phyloP scores from a whole-genome alignment of 2,797 vertebrate genomes.

The Etheostoma nigrum region DNA sequence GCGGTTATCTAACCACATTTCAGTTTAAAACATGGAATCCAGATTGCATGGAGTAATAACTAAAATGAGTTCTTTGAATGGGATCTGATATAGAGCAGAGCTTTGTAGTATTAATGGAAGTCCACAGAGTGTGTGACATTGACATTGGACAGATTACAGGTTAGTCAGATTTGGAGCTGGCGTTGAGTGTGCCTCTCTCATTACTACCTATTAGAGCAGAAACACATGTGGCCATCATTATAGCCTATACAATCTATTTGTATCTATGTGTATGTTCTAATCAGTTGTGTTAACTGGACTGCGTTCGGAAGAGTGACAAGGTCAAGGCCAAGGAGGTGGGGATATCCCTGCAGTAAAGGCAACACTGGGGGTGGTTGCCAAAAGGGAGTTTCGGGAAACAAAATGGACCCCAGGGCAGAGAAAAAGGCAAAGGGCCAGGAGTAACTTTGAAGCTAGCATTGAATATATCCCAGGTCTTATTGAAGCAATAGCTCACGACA shows the following conservation, averaged over 20 bases:
- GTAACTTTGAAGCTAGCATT: background rate
- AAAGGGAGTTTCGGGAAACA: background rate
- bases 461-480: background rate
- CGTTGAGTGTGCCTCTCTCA: slow-evolving; percentile 25
- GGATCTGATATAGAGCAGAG: slow-evolving; percentile 41
- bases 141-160: slow-evolving; percentile 53
- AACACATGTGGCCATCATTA: slow-evolving; percentile 15
- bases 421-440: background rate
- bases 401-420: background rate
- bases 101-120: slow-evolving; percentile 62
- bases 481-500: no score
- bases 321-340: slow-evolving; percentile 25
- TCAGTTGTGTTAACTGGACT: slow-evolving; percentile 1
- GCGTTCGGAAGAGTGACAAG: background rate
- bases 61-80: slow-evolving; percentile 45
- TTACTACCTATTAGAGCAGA: slow-evolving; percentile 15
- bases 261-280: slow-evolving; percentile 2
- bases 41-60: slow-evolving; percentile 40
- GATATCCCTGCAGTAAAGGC: slow-evolving; percentile 21
- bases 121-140: slow-evolving; percentile 49
- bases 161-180: slow-evolving; percentile 39
- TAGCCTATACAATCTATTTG: background rate
- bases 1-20: slow-evolving; percentile 31
- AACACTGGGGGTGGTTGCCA: background rate
- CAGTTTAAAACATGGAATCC: slow-evolving; percentile 46